Evolutionary conservation across 2,113 vertebrate species (phyloP), one percentile per base, ranked within the genome.

Genomic region (Mungos mungo): DNA sequence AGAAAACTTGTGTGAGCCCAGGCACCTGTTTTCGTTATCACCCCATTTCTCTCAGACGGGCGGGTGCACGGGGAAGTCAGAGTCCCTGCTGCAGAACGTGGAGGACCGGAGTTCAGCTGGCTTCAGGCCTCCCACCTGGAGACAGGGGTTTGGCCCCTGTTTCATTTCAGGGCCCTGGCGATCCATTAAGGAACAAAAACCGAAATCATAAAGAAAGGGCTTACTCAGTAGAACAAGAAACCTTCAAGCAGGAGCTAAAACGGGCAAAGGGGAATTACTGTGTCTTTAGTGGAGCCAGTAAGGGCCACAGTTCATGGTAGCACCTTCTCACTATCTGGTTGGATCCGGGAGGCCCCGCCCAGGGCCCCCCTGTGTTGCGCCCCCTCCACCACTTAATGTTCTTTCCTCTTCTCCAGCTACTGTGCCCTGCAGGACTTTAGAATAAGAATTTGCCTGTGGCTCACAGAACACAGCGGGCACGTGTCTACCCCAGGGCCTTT

Each of bases 221-320:
- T 76, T 29, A 27, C 27, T 45, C 45, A 76, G 41, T 76, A 76
- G 72, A 45, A 45, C 41, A 76, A 47, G 72, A 47, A 76, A 47
- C 72, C 7, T 3, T 31, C 65, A 80, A 54, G 38, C 60, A 81
- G 33, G 41, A 35, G 27, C 23, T 50, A 18, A 38, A 77, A 33
- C 50, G 54, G 45, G 81, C 52, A 45, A 79, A 76, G 54, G 15
- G 65, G 27, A 81, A 92, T 89, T 15, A 76, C 31, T 76, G 14
- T 60, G 76, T 93, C 31, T 88, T n/a, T 66, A 88, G 54, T 29
- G 88, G 84, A 95, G 25, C 87, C 54, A 15, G 57, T 19, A 71
- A 96, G 50, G 68, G 35, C 77, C 45, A 27, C 1, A 76, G 15
- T 31, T 74, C 33, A 41, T 25, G 68, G 54, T 41, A 69, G 21